Conservation (phyloP, 2,113 vertebrate genomes). For the Pluvianellus socialis region DNA sequence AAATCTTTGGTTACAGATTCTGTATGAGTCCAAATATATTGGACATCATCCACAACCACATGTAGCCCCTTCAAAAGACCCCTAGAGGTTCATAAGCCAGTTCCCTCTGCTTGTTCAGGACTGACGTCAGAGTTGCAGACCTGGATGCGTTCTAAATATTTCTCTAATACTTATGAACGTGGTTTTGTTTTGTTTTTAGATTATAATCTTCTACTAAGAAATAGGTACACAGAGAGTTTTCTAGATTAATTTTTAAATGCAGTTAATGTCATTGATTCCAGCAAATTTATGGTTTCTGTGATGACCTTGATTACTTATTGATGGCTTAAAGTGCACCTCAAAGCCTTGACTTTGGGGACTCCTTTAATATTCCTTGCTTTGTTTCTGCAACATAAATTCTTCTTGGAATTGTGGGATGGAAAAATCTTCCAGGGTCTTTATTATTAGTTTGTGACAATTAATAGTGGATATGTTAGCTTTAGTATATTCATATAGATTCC, state of each 20-base stretch:
- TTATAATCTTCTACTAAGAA: neutral
- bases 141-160: neutral
- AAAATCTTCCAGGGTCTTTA: neutral
- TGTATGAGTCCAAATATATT: neutral
- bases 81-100: neutral
- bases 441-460: neutral
- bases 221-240: neutral
- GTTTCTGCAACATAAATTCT: neutral
- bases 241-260: neutral
- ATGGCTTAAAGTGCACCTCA: neutral
- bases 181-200: neutral
- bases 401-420: neutral
- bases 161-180: neutral
- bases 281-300: neutral
- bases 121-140: neutral
- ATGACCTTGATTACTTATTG: neutral
- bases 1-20: neutral
- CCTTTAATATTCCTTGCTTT: neutral
- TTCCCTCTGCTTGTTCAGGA: neutral
- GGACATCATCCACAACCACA: neutral
- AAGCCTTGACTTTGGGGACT: neutral
- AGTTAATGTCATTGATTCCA: neutral
- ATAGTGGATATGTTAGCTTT: neutral
- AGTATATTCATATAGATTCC: neutral
- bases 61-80: neutral